Conservation (phyloP, 2,888 invertebrate species). For the Catocala sponsa region DNA sequence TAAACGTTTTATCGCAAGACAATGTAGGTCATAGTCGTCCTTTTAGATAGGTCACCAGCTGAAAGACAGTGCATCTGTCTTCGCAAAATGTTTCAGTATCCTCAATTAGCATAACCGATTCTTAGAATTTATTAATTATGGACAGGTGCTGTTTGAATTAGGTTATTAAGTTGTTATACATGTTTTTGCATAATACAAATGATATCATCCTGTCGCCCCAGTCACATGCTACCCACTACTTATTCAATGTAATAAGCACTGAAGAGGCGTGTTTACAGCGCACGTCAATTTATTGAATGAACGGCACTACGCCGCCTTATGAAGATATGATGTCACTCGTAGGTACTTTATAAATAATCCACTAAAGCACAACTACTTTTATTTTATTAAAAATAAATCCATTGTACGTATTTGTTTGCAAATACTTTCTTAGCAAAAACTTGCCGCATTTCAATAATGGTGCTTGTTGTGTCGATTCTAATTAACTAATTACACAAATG, state of each 20-base stretch:
- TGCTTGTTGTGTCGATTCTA: too few relatives aligned
- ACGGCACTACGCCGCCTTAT: conserved; percentile 43
- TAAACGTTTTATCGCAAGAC: conserved; percentile 6
- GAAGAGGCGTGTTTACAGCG: conserved; percentile 58
- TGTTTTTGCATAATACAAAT: background rate
- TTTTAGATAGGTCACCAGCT: conserved; percentile 1
- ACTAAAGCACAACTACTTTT: background rate
- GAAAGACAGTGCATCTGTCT: background rate
- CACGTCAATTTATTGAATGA: conserved; percentile 60
- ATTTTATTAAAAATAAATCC: too few relatives aligned
- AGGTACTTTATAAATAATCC: background rate
- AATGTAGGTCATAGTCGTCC: conserved; percentile 2
- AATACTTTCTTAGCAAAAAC: too few relatives aligned
- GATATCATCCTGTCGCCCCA: background rate
- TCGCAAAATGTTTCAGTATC: background rate
- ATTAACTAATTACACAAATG: too few relatives aligned
- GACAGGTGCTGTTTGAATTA: background rate
- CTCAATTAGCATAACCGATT: background rate
- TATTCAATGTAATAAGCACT: conserved; percentile 34
- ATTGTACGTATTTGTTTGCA: too few relatives aligned
- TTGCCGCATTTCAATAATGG: too few relatives aligned
- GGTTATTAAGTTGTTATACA: too few relatives aligned
- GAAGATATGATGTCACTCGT: conserved; percentile 44
- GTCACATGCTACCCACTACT: conserved; percentile 21
- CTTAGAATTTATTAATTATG: background rate